phyloP scores from a whole-genome alignment of 1,140 invertebrate genomes.

The Sinonovacula constricta region DNA sequence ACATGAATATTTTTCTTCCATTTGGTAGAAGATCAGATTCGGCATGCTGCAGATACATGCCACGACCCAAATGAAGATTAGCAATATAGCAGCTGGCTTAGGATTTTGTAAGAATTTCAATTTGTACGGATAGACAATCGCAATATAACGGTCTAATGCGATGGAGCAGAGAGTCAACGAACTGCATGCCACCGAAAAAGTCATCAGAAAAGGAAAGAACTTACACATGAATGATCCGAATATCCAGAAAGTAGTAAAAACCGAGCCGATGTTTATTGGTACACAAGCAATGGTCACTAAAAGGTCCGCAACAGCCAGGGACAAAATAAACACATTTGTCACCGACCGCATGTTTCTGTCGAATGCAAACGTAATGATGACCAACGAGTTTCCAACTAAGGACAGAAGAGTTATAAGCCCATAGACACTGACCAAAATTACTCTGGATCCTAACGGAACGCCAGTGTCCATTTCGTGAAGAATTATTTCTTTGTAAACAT shows the following conservation, averaged over 20 bases:
- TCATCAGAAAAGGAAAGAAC: slow-evolving; percentile 62
- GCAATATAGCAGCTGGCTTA: slow-evolving; percentile 88
- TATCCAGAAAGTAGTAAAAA: slow-evolving; percentile 58
- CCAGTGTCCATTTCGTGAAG: too few species aligned
- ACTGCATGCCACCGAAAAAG: slow-evolving; percentile 65
- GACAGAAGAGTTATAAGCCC: slow-evolving; percentile 56
- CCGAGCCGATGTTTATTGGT: slow-evolving; percentile 59
- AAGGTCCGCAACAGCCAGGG: slow-evolving; percentile 63
- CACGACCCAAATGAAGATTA: slow-evolving; percentile 92
- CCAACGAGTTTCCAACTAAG: slow-evolving; percentile 63
- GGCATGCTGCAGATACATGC: slow-evolving; percentile 83
- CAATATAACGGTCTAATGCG: slow-evolving; percentile 67
- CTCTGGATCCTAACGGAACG: slow-evolving; percentile 28
- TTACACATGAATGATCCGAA: slow-evolving; percentile 65
- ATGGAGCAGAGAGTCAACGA: slow-evolving; percentile 68
- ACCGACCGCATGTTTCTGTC: slow-evolving; percentile 64
- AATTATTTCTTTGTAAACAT: too few species aligned
- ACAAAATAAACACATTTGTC: slow-evolving; percentile 67
- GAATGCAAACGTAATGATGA: slow-evolving; percentile 59
- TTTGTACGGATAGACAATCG: slow-evolving; percentile 81
- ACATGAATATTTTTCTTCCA: slow-evolving; percentile 33
- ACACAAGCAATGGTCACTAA: slow-evolving; percentile 58
- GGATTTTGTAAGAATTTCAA: slow-evolving; percentile 80
- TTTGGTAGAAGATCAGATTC: slow-evolving; percentile 56
- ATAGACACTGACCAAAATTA: slow-evolving; percentile 55